A percentile compares a stretch with the other conserved stretches of the same genome.
Conservation (phyloP, 2,113 vertebrate species). For the Channa maculata region DNA sequence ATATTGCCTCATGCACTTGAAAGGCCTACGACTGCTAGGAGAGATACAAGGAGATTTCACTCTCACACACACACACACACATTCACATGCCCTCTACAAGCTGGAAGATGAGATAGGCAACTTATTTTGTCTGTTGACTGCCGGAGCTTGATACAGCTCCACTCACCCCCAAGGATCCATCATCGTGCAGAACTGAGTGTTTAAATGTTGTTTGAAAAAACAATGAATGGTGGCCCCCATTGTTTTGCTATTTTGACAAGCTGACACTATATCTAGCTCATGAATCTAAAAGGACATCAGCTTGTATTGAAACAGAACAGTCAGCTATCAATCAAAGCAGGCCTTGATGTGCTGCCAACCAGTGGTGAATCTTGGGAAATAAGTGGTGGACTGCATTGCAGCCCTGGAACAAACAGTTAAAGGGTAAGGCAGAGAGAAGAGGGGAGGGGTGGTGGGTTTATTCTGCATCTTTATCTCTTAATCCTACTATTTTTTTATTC, state of each 20-base stretch:
- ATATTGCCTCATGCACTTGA: slow-evolving; percentile 83
- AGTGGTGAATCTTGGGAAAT: slow-evolving; percentile 34
- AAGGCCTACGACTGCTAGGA: slow-evolving; percentile 77
- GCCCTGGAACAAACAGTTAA: slow-evolving; percentile 30
- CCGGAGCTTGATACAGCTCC: slow-evolving; percentile 54
- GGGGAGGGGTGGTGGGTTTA: slow-evolving; percentile 37
- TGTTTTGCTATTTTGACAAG: neutral
- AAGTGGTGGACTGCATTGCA: slow-evolving; percentile 51
- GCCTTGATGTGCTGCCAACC: slow-evolving; percentile 40
- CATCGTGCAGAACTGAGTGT: neutral
- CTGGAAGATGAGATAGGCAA: slow-evolving; percentile 71
- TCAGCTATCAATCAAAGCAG: slow-evolving; percentile 46
- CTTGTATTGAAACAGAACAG: neutral
- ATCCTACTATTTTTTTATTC: slow-evolving; percentile 41
- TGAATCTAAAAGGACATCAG: neutral
- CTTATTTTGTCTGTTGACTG: slow-evolving; percentile 68
- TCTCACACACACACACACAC: slow-evolving; percentile 47
- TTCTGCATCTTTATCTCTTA: slow-evolving; percentile 33
- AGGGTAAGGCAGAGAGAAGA: slow-evolving; percentile 7
- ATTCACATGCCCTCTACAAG: slow-evolving; percentile 36
- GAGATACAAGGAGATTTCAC: slow-evolving; percentile 79
- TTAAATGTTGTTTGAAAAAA: neutral
- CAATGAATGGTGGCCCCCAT: neutral
- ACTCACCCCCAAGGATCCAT: slow-evolving; percentile 34
- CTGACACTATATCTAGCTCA: neutral